Evolutionary conservation across 1,140 invertebrate species (phyloP).

Genomic region (Hestina assimilis): DNA sequence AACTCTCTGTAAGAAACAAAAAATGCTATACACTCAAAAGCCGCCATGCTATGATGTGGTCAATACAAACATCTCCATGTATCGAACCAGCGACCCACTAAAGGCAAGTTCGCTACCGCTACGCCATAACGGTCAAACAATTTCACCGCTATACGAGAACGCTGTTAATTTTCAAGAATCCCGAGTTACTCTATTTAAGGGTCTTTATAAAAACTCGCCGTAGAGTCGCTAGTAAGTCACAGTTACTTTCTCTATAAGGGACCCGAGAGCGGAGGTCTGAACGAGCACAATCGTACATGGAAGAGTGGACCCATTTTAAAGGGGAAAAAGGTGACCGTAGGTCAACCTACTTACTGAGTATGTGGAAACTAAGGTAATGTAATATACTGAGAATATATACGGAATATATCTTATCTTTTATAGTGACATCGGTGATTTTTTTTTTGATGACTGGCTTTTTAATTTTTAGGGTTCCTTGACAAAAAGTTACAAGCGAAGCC

Average conservation of each 20-base stretch:
- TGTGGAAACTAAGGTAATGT: no score
- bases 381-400: no score
- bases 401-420: no score
- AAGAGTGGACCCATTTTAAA: not conserved
- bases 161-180: constrained; percentile 39
- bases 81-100: no score
- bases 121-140: constrained; percentile 4
- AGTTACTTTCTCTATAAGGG: constrained; percentile 22
- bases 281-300: constrained; percentile 23
- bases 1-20: no score
- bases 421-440: no score
- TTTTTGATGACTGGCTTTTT: no score
- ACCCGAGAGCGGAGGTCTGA: constrained; percentile 18
- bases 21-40: no score
- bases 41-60: no score
- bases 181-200: constrained; percentile 23
- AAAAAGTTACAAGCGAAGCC: no score
- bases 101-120: not conserved
- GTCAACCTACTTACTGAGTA: not conserved
- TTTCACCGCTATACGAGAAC: constrained; percentile 10
- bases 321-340: not conserved
- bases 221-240: not conserved
- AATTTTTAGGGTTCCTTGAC: no score
- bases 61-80: no score
- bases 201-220: constrained; percentile 19